Evolutionary conservation across 2,113 vertebrate genomes (phyloP).

Genomic region (Myiagra hebetior): DNA sequence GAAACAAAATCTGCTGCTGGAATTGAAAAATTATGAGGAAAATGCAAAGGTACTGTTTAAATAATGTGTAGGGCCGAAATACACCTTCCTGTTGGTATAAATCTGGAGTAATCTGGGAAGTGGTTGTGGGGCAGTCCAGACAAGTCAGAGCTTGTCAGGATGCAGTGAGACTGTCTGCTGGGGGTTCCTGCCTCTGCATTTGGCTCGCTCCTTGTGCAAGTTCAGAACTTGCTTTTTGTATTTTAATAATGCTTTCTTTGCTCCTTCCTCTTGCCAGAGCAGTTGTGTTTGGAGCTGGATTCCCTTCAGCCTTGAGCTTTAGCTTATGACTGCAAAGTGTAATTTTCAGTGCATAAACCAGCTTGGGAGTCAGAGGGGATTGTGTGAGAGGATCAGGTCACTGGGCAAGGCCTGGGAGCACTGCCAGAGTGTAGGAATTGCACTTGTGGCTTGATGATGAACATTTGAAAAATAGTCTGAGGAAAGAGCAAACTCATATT

Average conservation of each 20-base stretch:
- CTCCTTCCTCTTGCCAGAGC: background rate
- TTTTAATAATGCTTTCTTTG: background rate
- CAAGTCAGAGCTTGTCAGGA: background rate
- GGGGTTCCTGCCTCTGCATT: background rate
- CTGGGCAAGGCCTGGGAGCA: background rate
- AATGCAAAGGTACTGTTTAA: slow-evolving; percentile 81
- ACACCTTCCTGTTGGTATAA: background rate
- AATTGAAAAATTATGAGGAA: slow-evolving; percentile 93
- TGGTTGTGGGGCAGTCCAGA: background rate
- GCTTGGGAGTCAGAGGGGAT: background rate
- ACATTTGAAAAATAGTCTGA: background rate
- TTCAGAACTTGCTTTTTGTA: background rate
- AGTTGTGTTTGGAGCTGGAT: background rate
- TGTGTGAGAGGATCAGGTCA: background rate
- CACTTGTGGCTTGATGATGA: background rate
- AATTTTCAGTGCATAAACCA: background rate
- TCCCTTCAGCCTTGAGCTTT: background rate
- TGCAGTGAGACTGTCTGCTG: background rate
- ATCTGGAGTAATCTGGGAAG: background rate
- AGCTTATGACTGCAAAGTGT: background rate
- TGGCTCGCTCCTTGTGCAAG: background rate
- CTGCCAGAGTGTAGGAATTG: background rate
- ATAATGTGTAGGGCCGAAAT: background rate
- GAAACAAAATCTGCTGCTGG: slow-evolving; percentile 91
- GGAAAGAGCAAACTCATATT: background rate